Conservation (phyloP, 1,140 invertebrate species). For the Neodiprion virginianus region DNA sequence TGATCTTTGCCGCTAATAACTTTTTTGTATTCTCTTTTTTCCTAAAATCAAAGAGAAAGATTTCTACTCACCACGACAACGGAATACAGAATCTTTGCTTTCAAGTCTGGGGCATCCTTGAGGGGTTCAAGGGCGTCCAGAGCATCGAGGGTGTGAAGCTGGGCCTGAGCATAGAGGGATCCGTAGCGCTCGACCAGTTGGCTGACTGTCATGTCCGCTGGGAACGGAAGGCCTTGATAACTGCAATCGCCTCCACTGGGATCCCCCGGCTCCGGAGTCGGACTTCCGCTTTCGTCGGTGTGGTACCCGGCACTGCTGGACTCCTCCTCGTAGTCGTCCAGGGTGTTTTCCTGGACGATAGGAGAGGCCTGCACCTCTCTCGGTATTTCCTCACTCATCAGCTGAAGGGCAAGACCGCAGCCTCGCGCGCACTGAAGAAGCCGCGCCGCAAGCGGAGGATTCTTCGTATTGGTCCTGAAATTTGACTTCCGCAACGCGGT, state of each 20-base stretch:
- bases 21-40: not conserved
- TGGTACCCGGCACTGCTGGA: conserved; percentile 54
- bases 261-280: conserved; percentile 39
- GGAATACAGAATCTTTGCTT: conserved; percentile 93
- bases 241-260: conserved; percentile 14
- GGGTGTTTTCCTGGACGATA: not conserved
- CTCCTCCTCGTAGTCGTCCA: conserved; percentile 42
- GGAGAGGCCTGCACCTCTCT: not conserved
- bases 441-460: conserved; percentile 64
- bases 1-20: not conserved
- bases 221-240: conserved; percentile 22
- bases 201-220: conserved; percentile 48
- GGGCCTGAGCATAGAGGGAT: conserved; percentile 82
- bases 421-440: conserved; percentile 86
- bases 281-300: conserved; percentile 53
- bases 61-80: conserved; percentile 87
- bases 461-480: conserved; percentile 36
- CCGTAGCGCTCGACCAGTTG: conserved; percentile 80
- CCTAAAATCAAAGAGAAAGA: not conserved
- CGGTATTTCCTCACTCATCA: conserved; percentile 66
- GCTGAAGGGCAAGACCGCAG: conserved; percentile 77
- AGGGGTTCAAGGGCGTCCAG: conserved; percentile 80
- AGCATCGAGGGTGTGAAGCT: conserved; percentile 84
- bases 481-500: conserved; percentile 66
- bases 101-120: conserved; percentile 82